phyloP scores from a whole-genome alignment of 2,113 vertebrate genomes.

The Microcebus griseorufus region DNA sequence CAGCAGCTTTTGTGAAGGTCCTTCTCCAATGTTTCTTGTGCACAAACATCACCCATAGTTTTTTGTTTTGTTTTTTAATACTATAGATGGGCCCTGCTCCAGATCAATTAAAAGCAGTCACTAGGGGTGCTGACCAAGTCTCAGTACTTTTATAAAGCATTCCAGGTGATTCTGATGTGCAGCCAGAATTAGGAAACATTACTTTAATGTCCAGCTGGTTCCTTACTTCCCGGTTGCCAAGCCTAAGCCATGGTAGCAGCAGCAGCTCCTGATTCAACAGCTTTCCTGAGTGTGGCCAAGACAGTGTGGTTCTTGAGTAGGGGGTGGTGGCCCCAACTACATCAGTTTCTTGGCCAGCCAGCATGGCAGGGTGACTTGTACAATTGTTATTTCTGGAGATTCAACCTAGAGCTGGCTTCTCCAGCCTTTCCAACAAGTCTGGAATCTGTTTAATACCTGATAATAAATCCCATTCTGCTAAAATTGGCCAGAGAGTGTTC shows the following conservation, averaged over 20 bases:
- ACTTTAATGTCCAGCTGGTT: background rate
- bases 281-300: background rate
- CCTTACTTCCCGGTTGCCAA: background rate
- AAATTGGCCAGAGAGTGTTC: background rate
- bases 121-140: background rate
- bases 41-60: background rate
- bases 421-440: background rate
- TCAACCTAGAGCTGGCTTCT: background rate
- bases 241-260: background rate
- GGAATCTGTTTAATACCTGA: background rate
- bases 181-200: background rate
- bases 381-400: background rate
- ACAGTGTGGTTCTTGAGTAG: background rate
- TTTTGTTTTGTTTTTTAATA: constrained; percentile 23
- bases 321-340: background rate
- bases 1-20: background rate
- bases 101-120: constrained; percentile 47
- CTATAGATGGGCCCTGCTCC: background rate
- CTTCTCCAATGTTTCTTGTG: background rate
- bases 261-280: background rate
- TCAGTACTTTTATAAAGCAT: background rate
- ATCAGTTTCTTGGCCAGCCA: background rate
- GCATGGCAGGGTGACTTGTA: background rate
- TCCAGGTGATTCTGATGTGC: background rate
- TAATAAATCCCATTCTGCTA: background rate